These are phyloP conservation scores for Drosophila malerkotliana DNA, from an alignment of 1,140 invertebrate species.

Conservation along the genomic window DNA sequence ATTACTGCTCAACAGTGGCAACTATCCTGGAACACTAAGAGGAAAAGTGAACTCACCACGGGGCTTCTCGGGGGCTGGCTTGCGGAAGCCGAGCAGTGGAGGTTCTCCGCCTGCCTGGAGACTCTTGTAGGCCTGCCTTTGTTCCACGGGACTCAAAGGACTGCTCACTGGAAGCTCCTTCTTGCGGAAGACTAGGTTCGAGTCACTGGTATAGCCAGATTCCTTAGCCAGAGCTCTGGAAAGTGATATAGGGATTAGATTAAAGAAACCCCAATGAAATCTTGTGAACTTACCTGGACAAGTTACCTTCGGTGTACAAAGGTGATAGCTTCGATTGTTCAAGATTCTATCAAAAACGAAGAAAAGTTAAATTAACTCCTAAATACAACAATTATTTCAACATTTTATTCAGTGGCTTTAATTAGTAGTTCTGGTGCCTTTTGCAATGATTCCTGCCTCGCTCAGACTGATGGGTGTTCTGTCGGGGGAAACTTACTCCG, in stretches of 20 bases:
- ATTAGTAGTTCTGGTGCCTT: constrained; percentile 68
- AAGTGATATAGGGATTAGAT: not conserved
- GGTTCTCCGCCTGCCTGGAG: constrained; percentile 96
- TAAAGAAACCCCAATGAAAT: not conserved
- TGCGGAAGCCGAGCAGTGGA: constrained; percentile 93
- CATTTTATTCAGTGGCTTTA: constrained; percentile 21
- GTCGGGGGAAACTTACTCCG: constrained; percentile 84
- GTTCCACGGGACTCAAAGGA: constrained; percentile 90
- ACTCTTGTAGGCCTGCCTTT: constrained; percentile 92
- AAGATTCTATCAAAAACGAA: constrained; percentile 85
- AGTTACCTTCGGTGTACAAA: constrained; percentile 83
- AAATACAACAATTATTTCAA: rapidly evolving
- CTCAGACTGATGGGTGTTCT: constrained; percentile 17
- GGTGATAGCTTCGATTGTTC: constrained; percentile 86
- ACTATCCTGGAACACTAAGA: not conserved
- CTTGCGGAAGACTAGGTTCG: constrained; percentile 92
- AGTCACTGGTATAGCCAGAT: constrained; percentile 95
- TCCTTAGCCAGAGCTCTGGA: constrained; percentile 88
- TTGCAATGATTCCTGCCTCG: constrained; percentile 60
- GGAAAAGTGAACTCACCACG: constrained; percentile 87
- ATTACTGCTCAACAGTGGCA: not conserved
- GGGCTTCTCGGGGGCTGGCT: constrained; percentile 93
- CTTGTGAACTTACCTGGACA: constrained; percentile 72
- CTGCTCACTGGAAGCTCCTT: constrained; percentile 87
- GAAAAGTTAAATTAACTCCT: constrained; percentile 1